Conservation (phyloP, 2,797 vertebrate species). For the Aldrovandia affinis region DNA sequence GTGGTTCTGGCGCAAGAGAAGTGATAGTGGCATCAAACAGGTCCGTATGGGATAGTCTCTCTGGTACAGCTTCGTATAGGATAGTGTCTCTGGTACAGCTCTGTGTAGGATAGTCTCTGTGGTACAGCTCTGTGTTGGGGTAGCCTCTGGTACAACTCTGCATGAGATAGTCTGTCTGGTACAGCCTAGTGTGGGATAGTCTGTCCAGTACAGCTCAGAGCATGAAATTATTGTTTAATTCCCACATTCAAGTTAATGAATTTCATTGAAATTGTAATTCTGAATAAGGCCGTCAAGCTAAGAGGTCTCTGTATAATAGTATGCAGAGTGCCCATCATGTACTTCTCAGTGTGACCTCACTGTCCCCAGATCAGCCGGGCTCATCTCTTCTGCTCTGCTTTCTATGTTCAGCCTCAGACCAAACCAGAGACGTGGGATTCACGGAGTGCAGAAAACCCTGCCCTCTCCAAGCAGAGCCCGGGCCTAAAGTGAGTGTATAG, state of each 20-base stretch:
- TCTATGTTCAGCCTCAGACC: conserved; percentile 78
- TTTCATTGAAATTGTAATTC: too few species aligned
- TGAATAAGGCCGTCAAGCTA: too few species aligned
- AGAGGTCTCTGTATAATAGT: too few species aligned
- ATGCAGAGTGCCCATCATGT: too few species aligned
- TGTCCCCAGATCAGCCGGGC: background rate
- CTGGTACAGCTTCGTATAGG: background rate
- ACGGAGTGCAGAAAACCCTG: conserved; percentile 71
- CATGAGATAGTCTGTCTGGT: background rate
- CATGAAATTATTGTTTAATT: background rate
- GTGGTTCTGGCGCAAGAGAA: conserved; percentile 97
- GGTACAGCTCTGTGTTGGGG: background rate
- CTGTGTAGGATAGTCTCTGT: background rate
- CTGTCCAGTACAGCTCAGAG: background rate
- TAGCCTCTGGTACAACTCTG: background rate
- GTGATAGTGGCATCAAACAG: conserved; percentile 90
- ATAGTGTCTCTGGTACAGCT: background rate
- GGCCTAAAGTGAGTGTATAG: background rate
- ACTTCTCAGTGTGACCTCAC: background rate
- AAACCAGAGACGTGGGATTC: conserved; percentile 86
- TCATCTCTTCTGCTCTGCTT: background rate
- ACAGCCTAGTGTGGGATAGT: background rate
- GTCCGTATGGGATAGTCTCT: conserved; percentile 58
- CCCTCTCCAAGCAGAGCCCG: conserved; percentile 76
- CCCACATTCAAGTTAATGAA: too few species aligned